Base-by-base conservation (phyloP, 2,888 invertebrate species). In the Meiosimyza platycephala region DNA sequence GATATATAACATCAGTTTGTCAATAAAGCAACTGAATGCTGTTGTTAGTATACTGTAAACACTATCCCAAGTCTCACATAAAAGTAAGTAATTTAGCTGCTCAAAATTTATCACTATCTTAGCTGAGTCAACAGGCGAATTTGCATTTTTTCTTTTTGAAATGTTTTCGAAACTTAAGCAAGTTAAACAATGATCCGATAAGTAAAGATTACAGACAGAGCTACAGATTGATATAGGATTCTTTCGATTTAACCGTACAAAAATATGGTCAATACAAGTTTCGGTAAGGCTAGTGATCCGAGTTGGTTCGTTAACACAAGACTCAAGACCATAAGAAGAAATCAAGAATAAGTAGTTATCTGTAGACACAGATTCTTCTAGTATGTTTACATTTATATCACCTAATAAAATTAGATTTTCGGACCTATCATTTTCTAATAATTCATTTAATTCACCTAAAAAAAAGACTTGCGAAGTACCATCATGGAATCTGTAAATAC, bases 291-390 rank as follows among this genome's bases (percentile, higher is more conserved):
- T 54, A 16, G 63, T 51, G 12, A 71, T 62, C 2, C 63, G 33
- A 52, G 52, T 71, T n/a, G 63, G 62, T 51, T 63, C 33, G 47
- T 71, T 52, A 40, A 28, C 62, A 12, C 63, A 71, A 6, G 71
- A 63, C 18, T 63, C 63, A 11, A 71, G 63, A 13, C 71, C 71
- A 71, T 71, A 71, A 28, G 71, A 52, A 16, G 51, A 13, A 2
- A 71, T n/a, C 40, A 71, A n/a, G 52, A 71, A 71, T 13, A 63
- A 15, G 33, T 63, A 71, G 11, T 63, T 63, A 63, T 71, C 63
- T 22, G 51, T 33, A 7, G 7, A 12, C 15, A 50, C 16, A 15
- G 71, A 71, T 15, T 71, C 47, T 50, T 71, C 1, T 28, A 71
- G 16, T 18, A 71, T 33, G 63, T 33, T 40, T 11, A 71, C 6